Evolutionary conservation across 2,888 invertebrate genomes (phyloP).

Genomic region (Synergus umbraculus): DNA sequence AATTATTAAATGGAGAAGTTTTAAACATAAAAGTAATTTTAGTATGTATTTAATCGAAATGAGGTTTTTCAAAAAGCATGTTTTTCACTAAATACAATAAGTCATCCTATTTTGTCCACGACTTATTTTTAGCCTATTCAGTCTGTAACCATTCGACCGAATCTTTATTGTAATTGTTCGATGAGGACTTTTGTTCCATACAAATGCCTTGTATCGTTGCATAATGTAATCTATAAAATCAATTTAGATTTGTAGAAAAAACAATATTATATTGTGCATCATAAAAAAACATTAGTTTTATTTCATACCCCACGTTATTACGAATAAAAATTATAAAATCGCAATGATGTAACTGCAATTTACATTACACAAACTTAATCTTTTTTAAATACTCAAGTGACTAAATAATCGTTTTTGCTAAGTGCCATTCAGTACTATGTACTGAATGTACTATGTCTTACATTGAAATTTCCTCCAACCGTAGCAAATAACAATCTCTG

Average conservation of each 20-base stretch:
- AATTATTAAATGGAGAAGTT: not conserved
- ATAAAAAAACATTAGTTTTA: too few relatives aligned
- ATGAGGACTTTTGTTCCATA: not conserved
- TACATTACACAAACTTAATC: slow-evolving; percentile 8
- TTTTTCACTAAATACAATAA: not conserved
- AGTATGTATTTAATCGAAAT: too few relatives aligned
- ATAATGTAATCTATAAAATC: not conserved
- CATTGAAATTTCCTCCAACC: slow-evolving; percentile 3
- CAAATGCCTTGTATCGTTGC: not conserved
- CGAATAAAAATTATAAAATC: not conserved
- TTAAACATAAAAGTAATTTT: too few relatives aligned
- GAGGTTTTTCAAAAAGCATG: not conserved
- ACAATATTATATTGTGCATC: too few relatives aligned
- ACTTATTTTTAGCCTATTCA: not conserved
- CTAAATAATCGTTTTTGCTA: slow-evolving; percentile 7
- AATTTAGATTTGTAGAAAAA: not conserved
- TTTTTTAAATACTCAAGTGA: not conserved
- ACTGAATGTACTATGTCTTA: not conserved
- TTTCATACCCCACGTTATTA: not conserved
- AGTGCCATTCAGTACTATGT: not conserved
- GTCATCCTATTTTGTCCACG: not conserved
- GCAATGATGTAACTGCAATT: not conserved
- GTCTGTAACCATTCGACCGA: not conserved
- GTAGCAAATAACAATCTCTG: slow-evolving; percentile 21
- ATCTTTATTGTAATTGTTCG: not conserved